Evolutionary conservation across 2,888 invertebrate species (phyloP).

Genomic region (Parochlus steinenii): DNA sequence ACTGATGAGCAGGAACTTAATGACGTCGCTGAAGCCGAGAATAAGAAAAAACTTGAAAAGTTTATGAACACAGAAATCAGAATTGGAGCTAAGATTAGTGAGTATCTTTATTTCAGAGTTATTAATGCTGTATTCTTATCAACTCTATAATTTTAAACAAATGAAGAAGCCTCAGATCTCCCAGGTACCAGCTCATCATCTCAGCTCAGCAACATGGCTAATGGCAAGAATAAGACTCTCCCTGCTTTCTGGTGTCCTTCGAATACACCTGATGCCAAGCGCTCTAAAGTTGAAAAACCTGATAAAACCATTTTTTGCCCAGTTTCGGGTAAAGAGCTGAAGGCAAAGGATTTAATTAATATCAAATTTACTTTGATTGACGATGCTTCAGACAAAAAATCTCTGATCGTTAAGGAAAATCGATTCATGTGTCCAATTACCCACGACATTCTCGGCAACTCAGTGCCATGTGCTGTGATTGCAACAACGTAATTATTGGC

Average conservation of each 20-base stretch:
- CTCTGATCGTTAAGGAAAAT: conserved; percentile 74
- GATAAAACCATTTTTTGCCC: conserved; percentile 52
- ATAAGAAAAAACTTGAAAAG: conserved; percentile 53
- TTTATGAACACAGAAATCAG: conserved; percentile 66
- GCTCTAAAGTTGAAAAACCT: conserved; percentile 54
- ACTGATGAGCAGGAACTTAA: conserved; percentile 53
- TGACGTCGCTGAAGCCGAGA: conserved; percentile 54
- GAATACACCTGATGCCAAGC: conserved; percentile 71
- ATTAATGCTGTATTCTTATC: background rate
- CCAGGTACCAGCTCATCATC: conserved; percentile 15
- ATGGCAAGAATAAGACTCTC: conserved; percentile 58
- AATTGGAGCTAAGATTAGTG: conserved; percentile 30
- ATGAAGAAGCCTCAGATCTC: no score
- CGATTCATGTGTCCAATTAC: conserved; percentile 97
- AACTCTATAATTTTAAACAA: background rate
- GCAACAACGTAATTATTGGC: conserved; percentile 54
- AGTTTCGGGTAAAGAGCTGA: conserved; percentile 67
- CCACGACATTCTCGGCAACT: conserved; percentile 86
- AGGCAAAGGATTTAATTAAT: conserved; percentile 80
- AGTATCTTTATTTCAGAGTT: background rate
- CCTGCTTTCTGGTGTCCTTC: conserved; percentile 97
- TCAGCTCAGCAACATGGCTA: conserved; percentile 56
- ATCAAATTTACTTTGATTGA: conserved; percentile 85
- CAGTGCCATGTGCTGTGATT: conserved; percentile 85
- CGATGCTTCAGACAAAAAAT: conserved; percentile 72